A percentile compares a stretch with the other conserved stretches of the same genome.
Evolutionary conservation across 2,888 invertebrate genomes (phyloP).

Genomic region (Chymomyza caudatula): DNA sequence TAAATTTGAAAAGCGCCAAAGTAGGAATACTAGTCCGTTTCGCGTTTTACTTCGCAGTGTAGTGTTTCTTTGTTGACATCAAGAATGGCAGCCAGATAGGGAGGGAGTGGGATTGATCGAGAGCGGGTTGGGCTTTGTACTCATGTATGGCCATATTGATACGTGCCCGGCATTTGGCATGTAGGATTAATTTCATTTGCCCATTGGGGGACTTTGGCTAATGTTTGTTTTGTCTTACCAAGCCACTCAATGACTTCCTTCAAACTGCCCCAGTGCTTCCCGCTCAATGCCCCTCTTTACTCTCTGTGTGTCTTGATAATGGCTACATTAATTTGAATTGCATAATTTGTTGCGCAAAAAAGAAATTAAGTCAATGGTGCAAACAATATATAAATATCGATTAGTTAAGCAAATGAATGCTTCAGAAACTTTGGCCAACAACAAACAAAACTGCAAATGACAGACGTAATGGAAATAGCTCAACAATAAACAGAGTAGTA

Average conservation of each 20-base stretch:
- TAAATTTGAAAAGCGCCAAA: no score
- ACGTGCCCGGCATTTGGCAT: slow-evolving; percentile 73
- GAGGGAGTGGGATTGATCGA: no score
- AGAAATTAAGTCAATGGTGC: slow-evolving; percentile 66
- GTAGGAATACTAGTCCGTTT: no score
- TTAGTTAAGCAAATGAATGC: slow-evolving; percentile 29
- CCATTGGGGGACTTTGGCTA: slow-evolving; percentile 12
- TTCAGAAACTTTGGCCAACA: slow-evolving; percentile 1
- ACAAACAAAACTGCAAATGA: slow-evolving; percentile 35
- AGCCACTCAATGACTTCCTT: slow-evolving; percentile 8
- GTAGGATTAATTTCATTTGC: slow-evolving; percentile 73
- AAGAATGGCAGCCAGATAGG: not conserved
- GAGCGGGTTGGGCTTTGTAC: not conserved
- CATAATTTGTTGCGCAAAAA: slow-evolving; percentile 63
- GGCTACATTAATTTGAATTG: slow-evolving; percentile 68
- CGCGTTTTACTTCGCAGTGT: slow-evolving; percentile 25
- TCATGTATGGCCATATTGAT: slow-evolving; percentile 48
- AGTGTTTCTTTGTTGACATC: not conserved
- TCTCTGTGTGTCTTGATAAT: slow-evolving; percentile 40
- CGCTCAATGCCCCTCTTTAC: not conserved
- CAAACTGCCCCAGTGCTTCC: not conserved
- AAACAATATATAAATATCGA: slow-evolving; percentile 68
- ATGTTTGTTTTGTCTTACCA: slow-evolving; percentile 13
- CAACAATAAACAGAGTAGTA: slow-evolving; percentile 10
- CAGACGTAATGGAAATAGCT: slow-evolving; percentile 18